Percentiles rank a stretch among this genome's conserved stretches.
Evolutionary conservation across 2,888 invertebrate genomes (phyloP).

Genomic region (Leptinotarsa juncta): DNA sequence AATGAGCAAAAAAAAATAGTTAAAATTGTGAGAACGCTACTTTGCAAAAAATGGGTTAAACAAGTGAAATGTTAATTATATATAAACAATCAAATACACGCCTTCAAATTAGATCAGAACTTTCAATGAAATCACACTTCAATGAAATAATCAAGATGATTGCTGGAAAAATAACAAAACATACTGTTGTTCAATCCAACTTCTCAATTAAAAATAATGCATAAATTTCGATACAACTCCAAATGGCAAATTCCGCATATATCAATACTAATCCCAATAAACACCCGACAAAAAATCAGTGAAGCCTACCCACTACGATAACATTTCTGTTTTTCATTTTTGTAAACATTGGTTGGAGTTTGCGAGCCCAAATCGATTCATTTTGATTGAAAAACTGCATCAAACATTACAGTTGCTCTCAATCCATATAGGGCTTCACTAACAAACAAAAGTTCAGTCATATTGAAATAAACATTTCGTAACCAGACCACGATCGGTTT

Average conservation of each 20-base stretch:
- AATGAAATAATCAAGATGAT: too few relatives aligned
- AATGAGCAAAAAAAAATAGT: too few relatives aligned
- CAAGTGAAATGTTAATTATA: too few relatives aligned
- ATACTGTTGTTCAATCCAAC: too few relatives aligned
- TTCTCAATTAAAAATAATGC: too few relatives aligned
- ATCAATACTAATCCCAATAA: not conserved
- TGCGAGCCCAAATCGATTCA: not conserved
- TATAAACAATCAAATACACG: too few relatives aligned
- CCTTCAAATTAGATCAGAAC: too few relatives aligned
- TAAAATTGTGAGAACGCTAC: too few relatives aligned
- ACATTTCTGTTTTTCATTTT: not conserved
- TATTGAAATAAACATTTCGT: not conserved
- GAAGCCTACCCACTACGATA: not conserved
- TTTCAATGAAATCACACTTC: too few relatives aligned
- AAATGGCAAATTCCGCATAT: not conserved
- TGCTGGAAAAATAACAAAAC: too few relatives aligned
- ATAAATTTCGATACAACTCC: not conserved
- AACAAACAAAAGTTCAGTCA: not conserved
- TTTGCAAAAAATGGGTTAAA: too few relatives aligned
- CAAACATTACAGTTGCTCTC: constrained; percentile 26
- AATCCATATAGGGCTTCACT: not conserved
- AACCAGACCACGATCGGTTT: too few relatives aligned
- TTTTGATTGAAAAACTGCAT: constrained; percentile 28
- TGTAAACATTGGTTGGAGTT: not conserved
- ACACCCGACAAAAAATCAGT: not conserved